Evolutionary conservation across 2,888 invertebrate genomes (phyloP), one percentile per base, ranked within the genome.

Genomic region (Rapana venosa): DNA sequence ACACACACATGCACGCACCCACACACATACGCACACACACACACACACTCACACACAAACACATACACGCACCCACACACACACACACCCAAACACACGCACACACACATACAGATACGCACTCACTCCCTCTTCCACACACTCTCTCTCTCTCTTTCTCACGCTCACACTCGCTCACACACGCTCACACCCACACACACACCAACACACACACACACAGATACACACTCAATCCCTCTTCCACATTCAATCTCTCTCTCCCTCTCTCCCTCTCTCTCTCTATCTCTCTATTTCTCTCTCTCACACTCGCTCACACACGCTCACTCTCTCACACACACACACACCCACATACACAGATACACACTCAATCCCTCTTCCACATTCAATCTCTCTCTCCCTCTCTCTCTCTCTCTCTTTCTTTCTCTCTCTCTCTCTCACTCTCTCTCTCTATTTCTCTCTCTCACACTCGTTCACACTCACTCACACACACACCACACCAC

Each of bases 401-500:
- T 47, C 47, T 47, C 47, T 47, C 47, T 47, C 47, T 74, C 74
- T 74, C 74, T 74, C 22, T 26, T n/a, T 74, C 74, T 74, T n/a
- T n/a, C 74, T 74, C 74, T n/a, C 74, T 74, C n/a, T 74, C 74
- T 70, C 74, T 74, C n/a, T 74, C 74, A n/a, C 74, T 74, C 74
- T 74, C 74, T 74, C 74, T 74, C 22, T 26, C 26, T 74, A 13
- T 74, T n/a, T n/a, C 74, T 74, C 74, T n/a, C 74, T 74, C n/a
- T 74, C 74, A n/a, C 74, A 26, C 74, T 26, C 11, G 70, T 70
- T 70, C 30, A 11, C 32, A 30, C 32, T 26, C 77, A 32, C 30
- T 32, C 77, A 32, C 30, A 5, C 30, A 5, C 30, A 5, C 30
- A 5, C 30, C 11, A 5, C 70, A 70, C 77, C 8, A 77, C 77